Evolutionary conservation across 2,113 vertebrate species (phyloP).

Genomic region (Rafetus swinhoei): DNA sequence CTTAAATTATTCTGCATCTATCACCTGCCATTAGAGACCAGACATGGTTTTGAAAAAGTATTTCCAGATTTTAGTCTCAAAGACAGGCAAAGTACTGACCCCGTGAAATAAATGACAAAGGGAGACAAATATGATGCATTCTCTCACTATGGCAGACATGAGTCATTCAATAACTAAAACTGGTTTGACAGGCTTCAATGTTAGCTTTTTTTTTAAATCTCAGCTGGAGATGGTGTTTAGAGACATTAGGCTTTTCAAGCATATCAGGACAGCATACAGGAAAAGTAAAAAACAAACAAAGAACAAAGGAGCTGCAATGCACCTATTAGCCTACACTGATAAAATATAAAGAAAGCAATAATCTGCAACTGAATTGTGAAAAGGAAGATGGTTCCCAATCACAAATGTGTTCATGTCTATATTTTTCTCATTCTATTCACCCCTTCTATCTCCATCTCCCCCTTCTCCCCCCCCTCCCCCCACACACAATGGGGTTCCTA

Average conservation of each 20-base stretch:
- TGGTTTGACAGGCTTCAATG: constrained; percentile 11
- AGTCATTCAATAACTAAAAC: constrained; percentile 59
- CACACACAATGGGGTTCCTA: not conserved
- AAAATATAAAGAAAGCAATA: not conserved
- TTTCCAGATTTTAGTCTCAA: constrained; percentile 51
- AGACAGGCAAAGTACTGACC: not conserved
- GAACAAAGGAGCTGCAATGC: not conserved
- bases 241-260: constrained; percentile 5
- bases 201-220: constrained; percentile 42
- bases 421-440: not conserved
- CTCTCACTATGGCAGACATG: constrained; percentile 21
- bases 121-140: constrained; percentile 13
- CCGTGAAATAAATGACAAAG: not conserved
- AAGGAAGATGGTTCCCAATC: not conserved
- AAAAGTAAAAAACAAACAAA: not conserved
- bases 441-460: not conserved
- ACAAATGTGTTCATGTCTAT: not conserved
- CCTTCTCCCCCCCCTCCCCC: no score
- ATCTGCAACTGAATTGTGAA: not conserved
- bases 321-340: not conserved
- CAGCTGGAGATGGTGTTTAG: constrained; percentile 33
- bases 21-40: not conserved
- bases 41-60: not conserved
- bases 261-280: not conserved
- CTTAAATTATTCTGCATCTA: not conserved